These are phyloP conservation scores for Oreortyx pictus DNA, from an alignment of 2,797 vertebrate species.

Conservation along the genomic window DNA sequence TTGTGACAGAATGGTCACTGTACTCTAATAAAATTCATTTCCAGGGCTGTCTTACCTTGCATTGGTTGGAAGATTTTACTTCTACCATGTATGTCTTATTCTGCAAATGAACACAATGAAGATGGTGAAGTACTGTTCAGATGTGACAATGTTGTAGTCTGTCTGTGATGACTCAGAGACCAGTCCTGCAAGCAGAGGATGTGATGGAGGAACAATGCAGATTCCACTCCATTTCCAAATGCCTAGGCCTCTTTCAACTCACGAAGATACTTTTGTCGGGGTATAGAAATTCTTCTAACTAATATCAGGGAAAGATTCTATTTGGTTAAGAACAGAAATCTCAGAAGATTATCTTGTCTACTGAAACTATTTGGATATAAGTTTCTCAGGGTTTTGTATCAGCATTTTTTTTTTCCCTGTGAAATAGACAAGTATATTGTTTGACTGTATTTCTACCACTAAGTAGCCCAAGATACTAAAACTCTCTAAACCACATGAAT, in stretches of 20 bases:
- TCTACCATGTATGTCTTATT: background rate
- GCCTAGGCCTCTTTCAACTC: background rate
- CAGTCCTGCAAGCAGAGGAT: background rate
- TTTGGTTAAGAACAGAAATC: background rate
- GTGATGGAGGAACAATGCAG: background rate
- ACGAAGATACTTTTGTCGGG: background rate
- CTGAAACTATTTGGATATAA: background rate
- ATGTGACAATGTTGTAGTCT: background rate
- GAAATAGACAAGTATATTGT: background rate
- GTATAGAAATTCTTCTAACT: background rate
- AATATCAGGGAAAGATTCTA: background rate
- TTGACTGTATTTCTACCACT: background rate
- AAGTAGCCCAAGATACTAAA: background rate
- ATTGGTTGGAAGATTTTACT: background rate
- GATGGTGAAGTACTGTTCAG: background rate
- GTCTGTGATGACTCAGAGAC: background rate
- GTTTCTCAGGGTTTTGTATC: background rate
- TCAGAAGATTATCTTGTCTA: background rate
- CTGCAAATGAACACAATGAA: background rate
- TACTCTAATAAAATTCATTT: background rate
- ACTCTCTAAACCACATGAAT: background rate
- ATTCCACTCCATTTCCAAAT: background rate
- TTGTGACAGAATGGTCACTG: background rate
- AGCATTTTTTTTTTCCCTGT: background rate
- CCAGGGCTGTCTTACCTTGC: background rate